Evolutionary conservation across 2,888 invertebrate species (phyloP), one percentile per base, ranked within the genome.

Genomic region (Chymomyza amoena): DNA sequence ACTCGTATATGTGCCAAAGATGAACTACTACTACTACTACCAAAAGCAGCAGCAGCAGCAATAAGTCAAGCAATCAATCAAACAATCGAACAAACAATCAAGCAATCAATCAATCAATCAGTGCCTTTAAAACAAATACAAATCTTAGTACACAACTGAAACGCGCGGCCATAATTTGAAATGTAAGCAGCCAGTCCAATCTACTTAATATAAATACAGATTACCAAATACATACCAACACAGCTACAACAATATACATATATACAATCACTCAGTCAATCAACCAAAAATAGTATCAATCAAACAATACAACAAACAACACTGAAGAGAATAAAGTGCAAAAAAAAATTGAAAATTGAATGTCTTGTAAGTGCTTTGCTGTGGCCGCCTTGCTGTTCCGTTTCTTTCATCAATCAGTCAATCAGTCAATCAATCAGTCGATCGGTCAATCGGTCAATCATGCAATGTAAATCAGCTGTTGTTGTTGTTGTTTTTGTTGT

Each of bases 121-220:
- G 62, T 51, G 63, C 39, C 74, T 61, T 72, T 45, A 13, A 45
- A 25, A 13, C 74, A 70, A 66, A n/a, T n/a, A 56, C 78, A 66
- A 73, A 64, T 54, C n/a, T n/a, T n/a, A 66, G 56, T 64, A 68
- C 62, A 62, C 63, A 64, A 18, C 18, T 54, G 54, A 54, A 54
- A n/a, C 20, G 54, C 54, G 54, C 16, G 84, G 84, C 82, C 87
- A 84, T 81, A 84, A 3, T 45, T 75, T 70, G 69, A 81, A 82
- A 84, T 84, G 87, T 87, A 84, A 87, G 84, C 82, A 84, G 85
- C 79, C 70, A 45, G 39, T 45, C 13, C 39, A 45, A 45, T 45
- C 39, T 45, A 45, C 39, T 45, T 45, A 45, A 45, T 45, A 45
- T 45, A 45, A 45, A 45, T 45, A 45, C 39, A 45, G 32, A 45